A percentile compares a stretch with the other conserved stretches of the same genome.
Evolutionary conservation across 2,113 vertebrate species (phyloP).

Genomic region (Prinia subflava): DNA sequence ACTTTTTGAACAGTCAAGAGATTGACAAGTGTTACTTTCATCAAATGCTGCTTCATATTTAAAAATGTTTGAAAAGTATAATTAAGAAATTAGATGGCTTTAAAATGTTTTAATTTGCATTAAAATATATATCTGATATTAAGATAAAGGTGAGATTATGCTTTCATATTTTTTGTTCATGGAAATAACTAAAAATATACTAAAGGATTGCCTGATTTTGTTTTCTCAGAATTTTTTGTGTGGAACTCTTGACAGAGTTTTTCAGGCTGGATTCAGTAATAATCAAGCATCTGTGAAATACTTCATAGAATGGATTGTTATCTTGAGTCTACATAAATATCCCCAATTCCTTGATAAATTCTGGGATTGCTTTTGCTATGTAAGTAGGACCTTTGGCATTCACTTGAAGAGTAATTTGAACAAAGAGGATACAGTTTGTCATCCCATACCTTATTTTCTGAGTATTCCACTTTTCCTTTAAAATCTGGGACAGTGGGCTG

Average conservation of each 20-base stretch:
- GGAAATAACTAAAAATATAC: not conserved
- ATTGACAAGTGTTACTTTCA: not conserved
- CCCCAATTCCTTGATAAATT: conserved; percentile 83
- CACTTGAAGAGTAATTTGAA: not conserved
- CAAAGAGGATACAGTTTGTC: not conserved
- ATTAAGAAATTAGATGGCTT: not conserved
- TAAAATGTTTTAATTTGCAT: not conserved
- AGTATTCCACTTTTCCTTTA: not conserved
- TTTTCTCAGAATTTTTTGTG: conserved; percentile 81
- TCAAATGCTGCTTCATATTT: not conserved
- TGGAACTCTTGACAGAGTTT: conserved; percentile 75
- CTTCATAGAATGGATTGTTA: conserved; percentile 89
- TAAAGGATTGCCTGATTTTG: not conserved
- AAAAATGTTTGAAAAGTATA: not conserved
- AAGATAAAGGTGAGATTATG: not conserved
- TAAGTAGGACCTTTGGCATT: conserved; percentile 67
- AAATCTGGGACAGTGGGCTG: not conserved
- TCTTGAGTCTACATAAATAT: conserved; percentile 82
- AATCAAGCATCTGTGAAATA: conserved; percentile 97
- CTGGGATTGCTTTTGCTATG: conserved; percentile 86
- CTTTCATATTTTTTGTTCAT: not conserved
- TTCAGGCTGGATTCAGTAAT: conserved; percentile 84
- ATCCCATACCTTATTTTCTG: not conserved
- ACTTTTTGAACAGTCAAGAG: not conserved
- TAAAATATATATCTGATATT: not conserved